phyloP scores from a whole-genome alignment of 2,113 vertebrate species.

The human (Homo sapiens) region DNA sequence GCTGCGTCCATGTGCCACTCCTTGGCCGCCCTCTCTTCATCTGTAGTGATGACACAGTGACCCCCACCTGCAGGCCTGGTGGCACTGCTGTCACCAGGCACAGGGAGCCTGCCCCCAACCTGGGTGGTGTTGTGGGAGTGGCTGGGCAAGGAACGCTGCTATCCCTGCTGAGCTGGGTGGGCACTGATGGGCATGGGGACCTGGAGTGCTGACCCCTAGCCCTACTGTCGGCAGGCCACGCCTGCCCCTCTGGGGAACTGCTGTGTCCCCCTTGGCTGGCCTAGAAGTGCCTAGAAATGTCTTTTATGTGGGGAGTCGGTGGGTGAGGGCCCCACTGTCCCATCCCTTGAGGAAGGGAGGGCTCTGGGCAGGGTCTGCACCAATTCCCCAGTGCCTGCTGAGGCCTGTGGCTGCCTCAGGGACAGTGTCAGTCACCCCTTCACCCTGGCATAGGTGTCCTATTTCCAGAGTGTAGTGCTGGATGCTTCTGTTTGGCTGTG shows the following conservation, averaged over 20 bases:
- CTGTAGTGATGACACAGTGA: neutral
- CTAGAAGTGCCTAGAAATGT: neutral
- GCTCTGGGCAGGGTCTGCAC: neutral
- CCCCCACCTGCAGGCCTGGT: neutral
- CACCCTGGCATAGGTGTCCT: neutral
- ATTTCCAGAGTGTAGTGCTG: neutral
- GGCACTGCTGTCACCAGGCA: neutral
- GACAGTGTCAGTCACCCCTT: neutral
- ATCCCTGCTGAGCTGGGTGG: neutral
- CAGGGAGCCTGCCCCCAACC: neutral
- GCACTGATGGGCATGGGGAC: neutral
- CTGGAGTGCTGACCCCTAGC: neutral
- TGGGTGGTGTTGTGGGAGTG: neutral
- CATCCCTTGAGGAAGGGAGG: neutral
- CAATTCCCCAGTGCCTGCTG: neutral
- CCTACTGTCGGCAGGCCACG: fast-evolving
- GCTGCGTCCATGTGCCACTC: neutral
- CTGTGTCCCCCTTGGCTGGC: neutral
- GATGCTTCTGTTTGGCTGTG: neutral
- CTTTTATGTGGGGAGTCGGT: neutral
- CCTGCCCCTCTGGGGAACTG: neutral
- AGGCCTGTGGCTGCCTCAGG: neutral
- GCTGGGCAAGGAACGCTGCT: neutral
- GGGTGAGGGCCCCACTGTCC: neutral
- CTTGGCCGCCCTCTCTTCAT: neutral